These are phyloP conservation scores for Dolichopus griseipennis DNA, from an alignment of 2,888 invertebrate species.

Conservation along the genomic window DNA sequence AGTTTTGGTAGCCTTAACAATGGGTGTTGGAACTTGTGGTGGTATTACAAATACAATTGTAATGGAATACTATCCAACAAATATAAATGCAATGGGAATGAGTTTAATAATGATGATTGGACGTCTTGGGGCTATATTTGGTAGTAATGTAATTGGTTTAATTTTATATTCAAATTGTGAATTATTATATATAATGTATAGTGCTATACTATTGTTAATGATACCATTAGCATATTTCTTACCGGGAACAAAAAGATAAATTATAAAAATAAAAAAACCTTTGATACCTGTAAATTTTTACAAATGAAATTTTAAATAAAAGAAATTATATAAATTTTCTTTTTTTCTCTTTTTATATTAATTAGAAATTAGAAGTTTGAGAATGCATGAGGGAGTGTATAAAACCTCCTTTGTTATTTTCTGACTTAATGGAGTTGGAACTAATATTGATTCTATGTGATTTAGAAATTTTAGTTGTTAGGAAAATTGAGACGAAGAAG, in stretches of 20 bases:
- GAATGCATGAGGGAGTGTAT: no score
- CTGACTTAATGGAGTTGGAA: no score
- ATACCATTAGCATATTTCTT: slow-evolving; percentile 25
- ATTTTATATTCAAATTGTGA: slow-evolving; percentile 30
- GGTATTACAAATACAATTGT: slow-evolving; percentile 51
- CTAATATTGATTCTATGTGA: no score
- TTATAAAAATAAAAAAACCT: no score
- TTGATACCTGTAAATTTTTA: no score
- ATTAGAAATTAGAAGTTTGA: no score
- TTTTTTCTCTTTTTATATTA: no score
- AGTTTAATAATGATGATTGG: slow-evolving; percentile 40
- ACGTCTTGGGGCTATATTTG: slow-evolving; percentile 37
- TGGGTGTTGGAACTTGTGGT: slow-evolving; percentile 50
- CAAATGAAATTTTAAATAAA: no score
- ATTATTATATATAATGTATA: slow-evolving; percentile 27
- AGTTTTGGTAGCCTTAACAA: slow-evolving; percentile 49
- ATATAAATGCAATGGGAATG: slow-evolving; percentile 43
- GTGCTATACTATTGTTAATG: slow-evolving; percentile 23
- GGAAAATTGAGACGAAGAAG: no score
- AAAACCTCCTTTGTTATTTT: no score
- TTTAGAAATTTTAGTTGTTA: no score
- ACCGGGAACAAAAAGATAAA: slow-evolving; percentile 28
- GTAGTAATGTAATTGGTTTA: slow-evolving; percentile 34
- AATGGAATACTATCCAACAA: slow-evolving; percentile 53
- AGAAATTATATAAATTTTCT: no score